A percentile compares a stretch with the other conserved stretches of the same genome.
Evolutionary conservation across 2,113 vertebrate species (phyloP).

Genomic region (Pandion haliaetus): DNA sequence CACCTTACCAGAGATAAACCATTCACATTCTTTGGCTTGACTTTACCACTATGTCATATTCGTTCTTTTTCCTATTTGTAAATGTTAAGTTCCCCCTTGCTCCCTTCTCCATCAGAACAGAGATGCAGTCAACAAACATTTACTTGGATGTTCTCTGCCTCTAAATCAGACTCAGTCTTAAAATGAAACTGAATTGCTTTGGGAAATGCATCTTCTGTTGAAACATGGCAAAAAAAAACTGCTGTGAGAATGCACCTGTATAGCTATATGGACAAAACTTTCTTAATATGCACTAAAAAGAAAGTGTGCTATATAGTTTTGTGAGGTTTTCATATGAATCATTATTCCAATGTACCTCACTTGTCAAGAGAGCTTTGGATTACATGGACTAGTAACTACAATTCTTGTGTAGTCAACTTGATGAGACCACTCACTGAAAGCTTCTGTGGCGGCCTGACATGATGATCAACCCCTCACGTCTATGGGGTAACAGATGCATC

Average conservation of each 20-base stretch:
- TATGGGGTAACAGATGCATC: background rate
- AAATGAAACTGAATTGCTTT: background rate
- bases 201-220: background rate
- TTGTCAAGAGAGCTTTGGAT: background rate
- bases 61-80: background rate
- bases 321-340: background rate
- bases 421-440: background rate
- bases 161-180: background rate
- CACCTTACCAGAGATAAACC: background rate
- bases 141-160: fast-evolving
- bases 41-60: background rate
- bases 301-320: background rate
- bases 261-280: background rate
- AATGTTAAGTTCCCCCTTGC: background rate
- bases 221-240: background rate
- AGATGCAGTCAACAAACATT: background rate
- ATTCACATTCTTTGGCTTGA: background rate
- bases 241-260: background rate
- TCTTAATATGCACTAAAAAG: background rate
- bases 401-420: background rate
- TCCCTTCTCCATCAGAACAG: background rate
- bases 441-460: background rate
- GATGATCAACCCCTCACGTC: background rate
- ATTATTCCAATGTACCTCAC: background rate
- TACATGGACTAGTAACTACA: background rate